phyloP scores from a whole-genome alignment of 2,888 invertebrate species.

The Galeruca laticollis region DNA sequence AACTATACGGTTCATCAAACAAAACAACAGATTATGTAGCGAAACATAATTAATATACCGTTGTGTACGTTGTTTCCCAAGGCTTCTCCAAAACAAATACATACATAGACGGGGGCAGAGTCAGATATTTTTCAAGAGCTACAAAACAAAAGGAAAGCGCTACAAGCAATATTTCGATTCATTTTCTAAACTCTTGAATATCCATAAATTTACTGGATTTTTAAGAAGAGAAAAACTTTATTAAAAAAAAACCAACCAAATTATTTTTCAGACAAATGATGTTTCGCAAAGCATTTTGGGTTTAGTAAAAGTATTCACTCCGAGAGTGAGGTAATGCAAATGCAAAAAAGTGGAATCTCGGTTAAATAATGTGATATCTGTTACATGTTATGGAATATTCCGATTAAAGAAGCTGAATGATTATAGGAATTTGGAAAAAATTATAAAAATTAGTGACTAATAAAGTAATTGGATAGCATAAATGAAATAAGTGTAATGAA shows the following conservation, averaged over 20 bases:
- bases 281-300: no score
- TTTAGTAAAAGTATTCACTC: no score
- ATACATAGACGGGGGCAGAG: slow-evolving; percentile 10
- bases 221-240: not conserved
- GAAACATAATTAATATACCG: slow-evolving; percentile 21
- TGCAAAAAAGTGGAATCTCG: no score
- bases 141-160: not conserved
- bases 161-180: not conserved
- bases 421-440: no score
- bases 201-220: not conserved
- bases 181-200: not conserved
- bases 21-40: slow-evolving; percentile 19
- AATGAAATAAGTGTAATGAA: no score
- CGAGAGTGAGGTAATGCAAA: no score
- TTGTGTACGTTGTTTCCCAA: slow-evolving; percentile 15
- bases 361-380: no score
- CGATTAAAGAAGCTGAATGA: no score
- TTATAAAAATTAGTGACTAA: no score
- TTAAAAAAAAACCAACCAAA: not conserved
- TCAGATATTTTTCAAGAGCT: slow-evolving; percentile 7
- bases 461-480: no score
- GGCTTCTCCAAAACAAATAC: slow-evolving; percentile 14
- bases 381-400: no score
- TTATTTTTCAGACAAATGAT: no score
- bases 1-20: slow-evolving; percentile 22